Base-by-base conservation (phyloP, 2,888 invertebrate genomes). In the Watsonalla binaria region DNA sequence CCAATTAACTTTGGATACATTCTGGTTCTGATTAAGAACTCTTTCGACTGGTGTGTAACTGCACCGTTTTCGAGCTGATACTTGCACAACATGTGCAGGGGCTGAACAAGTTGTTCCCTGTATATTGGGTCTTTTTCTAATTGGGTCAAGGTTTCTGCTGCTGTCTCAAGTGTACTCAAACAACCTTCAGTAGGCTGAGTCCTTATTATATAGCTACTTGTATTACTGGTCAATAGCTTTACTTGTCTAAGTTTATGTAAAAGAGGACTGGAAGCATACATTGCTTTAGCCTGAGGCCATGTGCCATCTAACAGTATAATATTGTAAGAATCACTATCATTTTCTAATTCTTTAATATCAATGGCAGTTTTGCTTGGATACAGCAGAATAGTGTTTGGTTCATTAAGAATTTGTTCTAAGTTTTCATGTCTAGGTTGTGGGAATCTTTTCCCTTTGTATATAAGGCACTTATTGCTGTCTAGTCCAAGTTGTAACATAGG, bases 211-310 rank as follows among this genome's bases (percentile, higher is more conserved):
- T 98, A 98, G 78, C 95, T 94, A 80, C 98, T 98, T 46, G 92
- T 92, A 58, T 92, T 92, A 52, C 92, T 93, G 9, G 93, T 92
- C 47, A 95, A 86, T 51, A 98, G 90, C 84, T 97, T 97, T 0
- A 97, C 96, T 88, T 97, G 96, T 70, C 92, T 94, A 56, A 98
- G 83, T 53, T 90, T 87, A 68, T 95, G 95, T 51, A 98, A 89
- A 57, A 93, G 89, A 11, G 94, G 93, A 78, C 96, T 97, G 59
- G 96, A 94, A 51, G 95, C 93, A 84, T 96, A 98, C 59, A 98
- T 97, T 9, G 97, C 96, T 82, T 97, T 97, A 4, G 98, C 98
- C 84, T 98, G 98, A 0, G 97, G 96, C 98, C 98, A 98, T 8
- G 98, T 98, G 5, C 98, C 98, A 90, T 98, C 98, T 60, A 98